phyloP scores from a whole-genome alignment of 2,797 vertebrate genomes.

The Okamejei kenojei region DNA sequence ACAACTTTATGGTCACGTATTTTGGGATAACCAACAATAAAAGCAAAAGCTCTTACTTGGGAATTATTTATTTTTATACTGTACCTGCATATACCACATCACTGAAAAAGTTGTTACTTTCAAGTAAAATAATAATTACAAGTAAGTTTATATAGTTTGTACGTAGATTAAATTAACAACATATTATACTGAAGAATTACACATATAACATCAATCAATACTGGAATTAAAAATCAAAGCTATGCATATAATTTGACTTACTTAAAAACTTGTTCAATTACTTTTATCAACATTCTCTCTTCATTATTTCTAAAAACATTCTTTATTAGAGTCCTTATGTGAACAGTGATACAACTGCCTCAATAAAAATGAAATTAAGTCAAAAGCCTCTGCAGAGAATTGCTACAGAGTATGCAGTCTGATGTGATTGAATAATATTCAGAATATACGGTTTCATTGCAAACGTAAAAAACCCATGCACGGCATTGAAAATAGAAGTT shows the following conservation, averaged over 20 bases:
- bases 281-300: not conserved
- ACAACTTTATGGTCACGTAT: constrained; percentile 11
- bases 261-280: not conserved
- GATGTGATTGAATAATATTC: not conserved
- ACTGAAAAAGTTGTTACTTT: not conserved
- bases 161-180: not conserved
- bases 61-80: not conserved
- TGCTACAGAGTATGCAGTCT: not conserved
- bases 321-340: not conserved
- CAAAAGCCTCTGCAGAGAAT: not conserved
- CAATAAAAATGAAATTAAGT: not conserved
- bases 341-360: not conserved
- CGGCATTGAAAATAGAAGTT: not conserved
- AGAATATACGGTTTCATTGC: not conserved
- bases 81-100: not conserved
- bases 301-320: not conserved
- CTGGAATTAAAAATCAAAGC: not conserved
- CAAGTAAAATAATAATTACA: not conserved
- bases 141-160: not conserved
- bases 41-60: not conserved
- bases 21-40: constrained; percentile 7
- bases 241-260: not conserved
- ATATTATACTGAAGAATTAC: not conserved
- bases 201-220: not conserved
- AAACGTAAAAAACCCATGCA: not conserved